Evolutionary conservation across 2,888 invertebrate species (phyloP), one percentile per base, ranked within the genome.

Genomic region (Eumacrocentrus americanus): DNA sequence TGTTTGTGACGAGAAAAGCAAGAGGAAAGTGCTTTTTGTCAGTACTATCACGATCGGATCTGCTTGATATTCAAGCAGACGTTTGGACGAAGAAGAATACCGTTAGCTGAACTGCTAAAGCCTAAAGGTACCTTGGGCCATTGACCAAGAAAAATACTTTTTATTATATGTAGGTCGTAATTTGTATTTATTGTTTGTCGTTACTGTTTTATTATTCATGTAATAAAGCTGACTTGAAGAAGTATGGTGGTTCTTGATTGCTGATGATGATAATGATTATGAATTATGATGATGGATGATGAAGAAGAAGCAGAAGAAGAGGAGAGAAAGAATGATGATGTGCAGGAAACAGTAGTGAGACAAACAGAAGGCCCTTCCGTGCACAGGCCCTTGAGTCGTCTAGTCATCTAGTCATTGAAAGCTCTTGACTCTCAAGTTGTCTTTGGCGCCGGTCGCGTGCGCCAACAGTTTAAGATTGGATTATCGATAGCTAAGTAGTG

Each of bases 1-100:
- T 91, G 91, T 67, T 81, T 88, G 20, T 61, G 52, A 58, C 38
- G 16, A 9, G 14, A 14, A 12, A 6, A 6, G 40, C 16, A n/a
- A n/a, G n/a, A n/a, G n/a, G n/a, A n/a, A n/a, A n/a, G n/a, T n/a
- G n/a, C n/a, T n/a, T n/a, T n/a, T n/a, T n/a, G n/a, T n/a, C n/a
- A n/a, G n/a, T n/a, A n/a, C n/a, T n/a, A n/a, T n/a, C n/a, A n/a
- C n/a, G n/a, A n/a, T n/a, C n/a, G 29, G 9, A 29, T 29, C 29
- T 29, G 9, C 5, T 29, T 29, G 29, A 29, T 29, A 29, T 29
- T 29, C 29, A 29, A 29, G 29, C 4, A 9, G 4, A 9, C 29
- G 29, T 6, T 9, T 9, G 9, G 29, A 9, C 4, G 29, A 6
- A 29, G 29, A 9, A 29, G 29, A 6, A 29, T 6, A 29, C 29